Evolutionary conservation across 2,797 vertebrate species (phyloP).

Genomic region (Erithacus rubecula): DNA sequence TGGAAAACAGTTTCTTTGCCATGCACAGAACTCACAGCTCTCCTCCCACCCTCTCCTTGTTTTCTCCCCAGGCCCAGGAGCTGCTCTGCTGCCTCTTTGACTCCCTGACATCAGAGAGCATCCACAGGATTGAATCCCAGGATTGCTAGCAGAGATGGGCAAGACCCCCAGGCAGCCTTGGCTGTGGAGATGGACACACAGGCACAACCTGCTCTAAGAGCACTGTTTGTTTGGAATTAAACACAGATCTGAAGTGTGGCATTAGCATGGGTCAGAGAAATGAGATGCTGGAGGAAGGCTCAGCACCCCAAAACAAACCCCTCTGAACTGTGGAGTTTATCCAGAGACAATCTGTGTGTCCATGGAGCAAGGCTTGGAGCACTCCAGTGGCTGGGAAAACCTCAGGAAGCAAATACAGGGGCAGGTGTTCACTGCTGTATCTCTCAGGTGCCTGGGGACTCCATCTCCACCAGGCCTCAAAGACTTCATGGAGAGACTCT

Average conservation of each 20-base stretch:
- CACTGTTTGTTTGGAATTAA: conserved; percentile 22
- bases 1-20: background rate
- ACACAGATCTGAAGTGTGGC: background rate
- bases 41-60: background rate
- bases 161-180: background rate
- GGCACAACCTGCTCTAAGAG: background rate
- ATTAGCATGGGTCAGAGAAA: background rate
- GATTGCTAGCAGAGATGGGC: background rate
- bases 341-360: background rate
- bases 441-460: background rate
- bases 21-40: background rate
- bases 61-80: conserved; percentile 63
- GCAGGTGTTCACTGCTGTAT: background rate
- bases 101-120: conserved; percentile 61
- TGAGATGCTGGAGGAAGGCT: background rate
- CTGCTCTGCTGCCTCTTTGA: conserved; percentile 75
- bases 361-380: background rate
- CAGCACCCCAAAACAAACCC: background rate
- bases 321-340: background rate
- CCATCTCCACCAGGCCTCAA: background rate
- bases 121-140: conserved; percentile 1
- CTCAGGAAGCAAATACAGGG: background rate
- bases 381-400: background rate
- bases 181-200: background rate
- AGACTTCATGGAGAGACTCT: background rate